A percentile compares a stretch with the other conserved stretches of the same genome.
Conservation (phyloP, 2,113 vertebrate species). For the Seriola quinqueradiata region DNA sequence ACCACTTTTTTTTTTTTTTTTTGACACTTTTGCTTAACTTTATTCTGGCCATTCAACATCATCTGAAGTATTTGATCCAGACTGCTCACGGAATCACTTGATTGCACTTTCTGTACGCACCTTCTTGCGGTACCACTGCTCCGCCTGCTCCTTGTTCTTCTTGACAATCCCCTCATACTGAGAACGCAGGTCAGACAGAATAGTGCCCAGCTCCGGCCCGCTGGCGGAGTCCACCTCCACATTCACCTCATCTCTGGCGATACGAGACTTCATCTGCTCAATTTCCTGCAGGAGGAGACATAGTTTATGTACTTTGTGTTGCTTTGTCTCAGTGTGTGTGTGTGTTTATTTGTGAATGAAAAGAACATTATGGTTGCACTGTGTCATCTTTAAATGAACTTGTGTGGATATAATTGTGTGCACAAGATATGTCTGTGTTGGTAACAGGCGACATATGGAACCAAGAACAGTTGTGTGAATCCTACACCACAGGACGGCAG, state of each 20-base stretch:
- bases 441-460: slow-evolving; percentile 27
- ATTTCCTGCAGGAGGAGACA: slow-evolving; percentile 78
- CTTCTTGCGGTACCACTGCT: slow-evolving; percentile 87
- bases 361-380: background rate
- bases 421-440: background rate
- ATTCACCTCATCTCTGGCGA: slow-evolving; percentile 83
- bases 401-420: background rate
- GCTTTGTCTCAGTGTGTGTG: background rate
- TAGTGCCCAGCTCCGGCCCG: slow-evolving; percentile 82
- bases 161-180: slow-evolving; percentile 87
- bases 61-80: too few relatives aligned
- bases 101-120: slow-evolving; percentile 61
- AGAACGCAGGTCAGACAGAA: slow-evolving; percentile 82
- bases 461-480: slow-evolving; percentile 43
- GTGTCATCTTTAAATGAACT: background rate
- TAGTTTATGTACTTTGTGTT: background rate
- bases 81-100: background rate
- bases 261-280: slow-evolving; percentile 79
- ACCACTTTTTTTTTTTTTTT: background rate
- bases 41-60: background rate
- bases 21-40: background rate
- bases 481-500: slow-evolving; percentile 51
- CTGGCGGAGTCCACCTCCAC: slow-evolving; percentile 84
- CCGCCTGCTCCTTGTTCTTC: slow-evolving; percentile 87
- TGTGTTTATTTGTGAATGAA: background rate